Base-by-base conservation (phyloP, 2,113 vertebrate species). In the Electrona antarctica region DNA sequence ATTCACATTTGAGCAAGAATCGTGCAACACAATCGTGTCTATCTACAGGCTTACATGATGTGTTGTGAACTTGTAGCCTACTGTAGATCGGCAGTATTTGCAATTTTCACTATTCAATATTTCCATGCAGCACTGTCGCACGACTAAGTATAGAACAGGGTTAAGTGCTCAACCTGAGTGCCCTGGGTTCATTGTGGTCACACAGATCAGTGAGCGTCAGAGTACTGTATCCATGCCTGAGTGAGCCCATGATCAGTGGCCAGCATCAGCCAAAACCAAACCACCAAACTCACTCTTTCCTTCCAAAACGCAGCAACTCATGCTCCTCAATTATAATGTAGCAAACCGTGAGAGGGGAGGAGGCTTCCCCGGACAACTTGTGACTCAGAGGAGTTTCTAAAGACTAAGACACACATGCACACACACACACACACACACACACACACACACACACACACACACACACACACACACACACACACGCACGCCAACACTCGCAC, bases 311-410 rank as follows among this genome's bases (percentile, higher is more conserved):
- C 75, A 75, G 75, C 48, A 48, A 54, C 73, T n/a, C n/a, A n/a
- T 82, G 77, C 71, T 79, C 67, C n/a, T 86, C 81, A 89, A 89
- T 92, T 91, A 92, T 61, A 79, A 67, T 68, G 71, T 10, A 74
- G 77, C 67, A 67, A 86, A 87, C 86, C 80, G 73, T 59, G 60
- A 9, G 56, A 57, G 63, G 76, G 73, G 61, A 76, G 78, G 62
- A 67, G 56, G 15, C 65, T 56, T 74, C 9, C 48, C 51, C 48
- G 68, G 51, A 65, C 61, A 73, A 46, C 62, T 57, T 70, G 47
- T 76, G 72, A 79, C 72, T 77, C 80, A 73, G 60, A 45, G 55
- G 47, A 74, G 65, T 56, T 62, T 69, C 74, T 9, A 47, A 55
- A 29, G 33, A 12, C 12, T 58, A 5, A 57, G 7, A 8, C 45